These are phyloP conservation scores for Xenopus borealis DNA, from an alignment of 2,113 vertebrate genomes.

Conservation along the genomic window DNA sequence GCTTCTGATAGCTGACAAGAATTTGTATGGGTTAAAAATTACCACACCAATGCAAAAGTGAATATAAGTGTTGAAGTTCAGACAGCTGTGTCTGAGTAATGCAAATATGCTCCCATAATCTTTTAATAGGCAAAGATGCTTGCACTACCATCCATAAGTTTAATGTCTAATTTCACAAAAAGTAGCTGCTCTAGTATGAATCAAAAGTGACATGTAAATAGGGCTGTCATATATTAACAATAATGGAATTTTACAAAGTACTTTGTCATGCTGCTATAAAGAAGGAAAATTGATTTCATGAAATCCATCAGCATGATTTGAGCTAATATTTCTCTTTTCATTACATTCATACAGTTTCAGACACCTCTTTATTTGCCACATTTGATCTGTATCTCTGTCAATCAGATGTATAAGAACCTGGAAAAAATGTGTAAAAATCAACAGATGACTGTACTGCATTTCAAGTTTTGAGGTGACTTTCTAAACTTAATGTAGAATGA, in stretches of 20 bases:
- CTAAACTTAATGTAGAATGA: slow-evolving; percentile 39
- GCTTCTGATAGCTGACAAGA: no score
- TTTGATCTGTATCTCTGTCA: slow-evolving; percentile 50
- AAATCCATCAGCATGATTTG: slow-evolving; percentile 17
- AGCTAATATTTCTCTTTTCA: slow-evolving; percentile 30
- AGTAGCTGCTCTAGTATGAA: slow-evolving; percentile 16
- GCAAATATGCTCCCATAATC: background rate
- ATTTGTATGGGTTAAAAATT: no score
- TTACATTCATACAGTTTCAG: slow-evolving; percentile 45
- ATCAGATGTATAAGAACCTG: slow-evolving; percentile 24
- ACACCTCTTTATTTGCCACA: slow-evolving; percentile 51
- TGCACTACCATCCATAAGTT: slow-evolving; percentile 1
- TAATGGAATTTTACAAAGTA: slow-evolving; percentile 15
- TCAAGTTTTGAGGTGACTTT: slow-evolving; percentile 53
- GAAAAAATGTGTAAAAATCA: slow-evolving; percentile 17
- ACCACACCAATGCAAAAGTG: no score
- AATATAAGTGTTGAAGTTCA: background rate
- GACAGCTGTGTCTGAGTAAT: slow-evolving; percentile 9
- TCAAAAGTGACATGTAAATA: slow-evolving; percentile 32
- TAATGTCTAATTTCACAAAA: slow-evolving; percentile 4
- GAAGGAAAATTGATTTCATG: slow-evolving; percentile 15
- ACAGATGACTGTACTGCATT: slow-evolving; percentile 47
- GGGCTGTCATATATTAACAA: slow-evolving; percentile 1
- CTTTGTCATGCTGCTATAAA: slow-evolving; percentile 16
- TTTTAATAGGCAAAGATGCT: slow-evolving; percentile 9